A percentile compares a stretch with the other conserved stretches of the same genome.
phyloP scores from a whole-genome alignment of 2,888 invertebrate genomes.

The Drosophila planitibia region DNA sequence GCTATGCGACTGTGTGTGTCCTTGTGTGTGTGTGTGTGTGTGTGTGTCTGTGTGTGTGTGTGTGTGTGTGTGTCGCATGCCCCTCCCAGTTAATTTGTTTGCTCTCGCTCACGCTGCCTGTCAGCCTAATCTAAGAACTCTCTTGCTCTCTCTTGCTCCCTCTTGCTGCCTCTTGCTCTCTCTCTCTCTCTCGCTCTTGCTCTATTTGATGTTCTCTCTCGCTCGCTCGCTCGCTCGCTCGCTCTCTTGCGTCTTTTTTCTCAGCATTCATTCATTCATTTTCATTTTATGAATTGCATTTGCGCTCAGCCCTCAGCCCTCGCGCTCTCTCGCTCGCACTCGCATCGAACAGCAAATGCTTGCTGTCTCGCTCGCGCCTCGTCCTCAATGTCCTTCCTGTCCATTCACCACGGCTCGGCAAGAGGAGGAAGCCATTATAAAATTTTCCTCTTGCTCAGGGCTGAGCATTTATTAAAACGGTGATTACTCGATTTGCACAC shows the following conservation, averaged over 20 bases:
- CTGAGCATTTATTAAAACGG: slow-evolving; percentile 64
- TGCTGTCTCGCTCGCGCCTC: slow-evolving; percentile 14
- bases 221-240: slow-evolving; percentile 27
- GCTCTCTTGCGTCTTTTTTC: slow-evolving; percentile 23
- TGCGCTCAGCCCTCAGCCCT: slow-evolving; percentile 40
- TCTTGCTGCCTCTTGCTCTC: slow-evolving; percentile 17
- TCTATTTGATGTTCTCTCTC: slow-evolving; percentile 23
- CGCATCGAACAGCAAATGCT: background rate
- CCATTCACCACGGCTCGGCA: slow-evolving; percentile 29
- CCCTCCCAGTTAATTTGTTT: slow-evolving; percentile 80
- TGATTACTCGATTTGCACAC: slow-evolving; percentile 68
- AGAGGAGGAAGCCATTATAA: slow-evolving; percentile 73
- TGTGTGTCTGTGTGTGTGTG: slow-evolving; percentile 19
- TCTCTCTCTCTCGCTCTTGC: slow-evolving; percentile 31
- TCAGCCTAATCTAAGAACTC: slow-evolving; percentile 21
- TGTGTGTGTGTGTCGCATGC: slow-evolving; percentile 51
- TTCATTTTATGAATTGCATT: slow-evolving; percentile 43
- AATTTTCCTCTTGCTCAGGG: slow-evolving; percentile 39
- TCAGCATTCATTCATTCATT: slow-evolving; percentile 53
- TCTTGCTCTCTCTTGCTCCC: slow-evolving; percentile 27
- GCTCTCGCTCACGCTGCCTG: slow-evolving; percentile 50
- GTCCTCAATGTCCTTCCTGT: slow-evolving; percentile 48
- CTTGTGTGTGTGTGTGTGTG: slow-evolving; percentile 15
- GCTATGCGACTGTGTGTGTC: slow-evolving; percentile 23
- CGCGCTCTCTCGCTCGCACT: slow-evolving; percentile 32